Conservation (phyloP, 2,113 vertebrate genomes). For the Neopipo cinnamomea region DNA sequence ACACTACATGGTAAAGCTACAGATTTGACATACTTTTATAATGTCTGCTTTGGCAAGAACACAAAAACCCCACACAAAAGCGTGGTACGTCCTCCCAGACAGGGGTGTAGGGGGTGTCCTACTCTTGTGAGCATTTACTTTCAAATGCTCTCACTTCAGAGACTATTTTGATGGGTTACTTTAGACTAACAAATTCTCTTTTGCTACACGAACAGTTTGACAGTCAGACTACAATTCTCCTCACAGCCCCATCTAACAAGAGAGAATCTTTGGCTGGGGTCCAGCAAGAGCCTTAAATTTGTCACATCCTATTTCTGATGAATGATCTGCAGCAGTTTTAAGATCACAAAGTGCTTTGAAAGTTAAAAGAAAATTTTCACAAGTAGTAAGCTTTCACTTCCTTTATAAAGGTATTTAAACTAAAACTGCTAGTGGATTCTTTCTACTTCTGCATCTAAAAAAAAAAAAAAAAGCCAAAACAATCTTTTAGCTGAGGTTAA, state of each 20-base stretch:
- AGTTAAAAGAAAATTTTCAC: neutral
- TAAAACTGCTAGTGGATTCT: neutral
- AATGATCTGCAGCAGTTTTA: neutral
- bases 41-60: constrained; percentile 65
- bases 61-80: constrained; percentile 64
- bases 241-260: constrained; percentile 23
- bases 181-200: constrained; percentile 66
- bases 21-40: constrained; percentile 74
- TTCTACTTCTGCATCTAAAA: neutral
- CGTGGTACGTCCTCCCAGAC: constrained; percentile 28
- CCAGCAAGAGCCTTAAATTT: constrained; percentile 29
- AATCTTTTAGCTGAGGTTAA: neutral
- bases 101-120: neutral
- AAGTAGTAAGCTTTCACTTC: neutral
- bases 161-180: constrained; percentile 60
- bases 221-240: constrained; percentile 19
- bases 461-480: rapidly evolving
- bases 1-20: constrained; percentile 69
- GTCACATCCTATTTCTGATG: neutral
- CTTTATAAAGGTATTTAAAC: neutral
- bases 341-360: constrained; percentile 31
- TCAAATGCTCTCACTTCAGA: constrained; percentile 58
- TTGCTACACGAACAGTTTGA: constrained; percentile 30
- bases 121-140: constrained; percentile 49
- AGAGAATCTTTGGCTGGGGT: constrained; percentile 16